Evolutionary conservation across 2,888 invertebrate genomes (phyloP), one percentile per base, ranked within the genome.

Genomic region (Aleiodes leptofemur): DNA sequence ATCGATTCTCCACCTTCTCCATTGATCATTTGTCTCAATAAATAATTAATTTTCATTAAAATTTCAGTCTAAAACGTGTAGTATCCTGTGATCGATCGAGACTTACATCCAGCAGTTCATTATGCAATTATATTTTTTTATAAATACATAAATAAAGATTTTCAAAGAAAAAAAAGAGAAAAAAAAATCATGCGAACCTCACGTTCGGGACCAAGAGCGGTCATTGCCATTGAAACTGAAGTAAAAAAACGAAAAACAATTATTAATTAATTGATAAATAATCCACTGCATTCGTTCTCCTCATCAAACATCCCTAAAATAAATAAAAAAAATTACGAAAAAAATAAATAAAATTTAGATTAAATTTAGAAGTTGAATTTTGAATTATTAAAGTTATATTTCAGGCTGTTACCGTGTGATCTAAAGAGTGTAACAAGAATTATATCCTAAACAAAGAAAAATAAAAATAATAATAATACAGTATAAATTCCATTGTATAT

Each of bases 31-130:
- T 9, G 29, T 31, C 23, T 1, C 3, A 74, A 72, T 73, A 6
- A 50, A 8, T 23, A 50, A 55, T 64, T 78, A 59, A 48, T 69
- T 16, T 16, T 59, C 8, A 7, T 51, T 16, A 57, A 14, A 69
- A 23, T 82, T 82, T 4, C 81, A 86, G 86, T 86, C 86, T 43
- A 86, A 85, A 79, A 84, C 84, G n/a, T 86, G 86, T 73, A 79
- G 53, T 66, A 74, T 86, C 72, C 81, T 86, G 78, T 86, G 83
- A 86, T 83, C 74, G 51, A 76, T 57, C 71, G 76, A 72, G 77
- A 69, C 77, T 72, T 69, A 69, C 51, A 55, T 56, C 57, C 56
- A 51, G 50, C 9, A 50, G 48, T n/a, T 71, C 73, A 76, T 72
- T 77, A 71, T 78, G 76, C 64, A 76, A 80, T 79, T 76, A 80